phyloP scores from a whole-genome alignment of 1,140 invertebrate species.

The Trichonephila inaurata region DNA sequence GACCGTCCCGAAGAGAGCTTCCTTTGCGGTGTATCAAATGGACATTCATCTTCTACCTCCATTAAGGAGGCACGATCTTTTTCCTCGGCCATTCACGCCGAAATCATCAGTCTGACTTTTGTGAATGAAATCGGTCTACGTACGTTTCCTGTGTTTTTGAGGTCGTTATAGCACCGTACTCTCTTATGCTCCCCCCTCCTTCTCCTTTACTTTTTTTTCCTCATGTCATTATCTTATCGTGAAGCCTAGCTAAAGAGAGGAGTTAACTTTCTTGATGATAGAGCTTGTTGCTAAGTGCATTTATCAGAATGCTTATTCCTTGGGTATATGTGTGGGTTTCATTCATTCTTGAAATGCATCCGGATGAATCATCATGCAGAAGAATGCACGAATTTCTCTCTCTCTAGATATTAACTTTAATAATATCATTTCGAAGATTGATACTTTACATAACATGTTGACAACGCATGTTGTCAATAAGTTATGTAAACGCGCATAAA shows the following conservation, averaged over 20 bases:
- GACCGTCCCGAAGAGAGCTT: not conserved
- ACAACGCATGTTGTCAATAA: no score
- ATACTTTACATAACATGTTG: no score
- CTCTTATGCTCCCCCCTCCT: no score
- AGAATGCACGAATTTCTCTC: not conserved
- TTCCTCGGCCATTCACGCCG: constrained; percentile 36
- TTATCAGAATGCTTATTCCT: constrained; percentile 44
- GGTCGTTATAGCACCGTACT: constrained; percentile 10
- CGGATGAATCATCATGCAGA: not conserved
- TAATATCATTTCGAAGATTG: no score
- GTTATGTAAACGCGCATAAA: no score
- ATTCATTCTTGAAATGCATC: not conserved
- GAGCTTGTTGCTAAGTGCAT: constrained; percentile 71
- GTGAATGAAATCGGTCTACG: constrained; percentile 59
- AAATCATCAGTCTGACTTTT: constrained; percentile 49
- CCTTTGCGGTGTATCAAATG: not conserved
- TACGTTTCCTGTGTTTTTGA: constrained; percentile 65
- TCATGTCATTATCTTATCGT: constrained; percentile 70
- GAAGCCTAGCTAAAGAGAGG: constrained; percentile 51
- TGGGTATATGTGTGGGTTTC: not conserved
- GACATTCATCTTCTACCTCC: not conserved
- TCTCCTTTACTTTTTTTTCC: constrained; percentile 1
- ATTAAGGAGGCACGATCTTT: not conserved
- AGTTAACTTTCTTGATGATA: constrained; percentile 70
- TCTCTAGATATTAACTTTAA: not conserved